Evolutionary conservation across 2,797 vertebrate genomes (phyloP), one percentile per base, ranked within the genome.

Genomic region (Eupleurogrammus muticus): DNA sequence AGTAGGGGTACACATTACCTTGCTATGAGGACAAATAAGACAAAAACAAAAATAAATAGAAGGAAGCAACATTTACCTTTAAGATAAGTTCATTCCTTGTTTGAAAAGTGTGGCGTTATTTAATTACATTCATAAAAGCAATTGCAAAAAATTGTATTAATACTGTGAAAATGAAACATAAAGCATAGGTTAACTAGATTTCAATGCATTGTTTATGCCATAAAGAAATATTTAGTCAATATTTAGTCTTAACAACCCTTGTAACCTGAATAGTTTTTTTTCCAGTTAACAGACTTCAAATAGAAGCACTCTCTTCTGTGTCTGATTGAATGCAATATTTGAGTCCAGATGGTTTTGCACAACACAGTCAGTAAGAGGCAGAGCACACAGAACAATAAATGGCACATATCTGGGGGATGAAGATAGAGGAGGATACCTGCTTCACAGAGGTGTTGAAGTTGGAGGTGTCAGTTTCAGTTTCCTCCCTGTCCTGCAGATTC

Each of bases 371-470:
- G 24, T 12, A 17, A 14, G 55, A 48, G 34, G 9, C 42, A 12
- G 17, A 16, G 21, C 19, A 16, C 0, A 0, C 2, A 10, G 38
- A 34, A 32, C 17, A 16, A 35, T 46, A 56, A 21, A 46, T 21
- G 59, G 5, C 51, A 47, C 23, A 42, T 35, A 34, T 44, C 21
- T 32, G 5, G 17, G 14, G 23, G 16, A 48, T 56, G 19, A 54
- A 50, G 44, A n/a, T n/a, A 51, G n/a, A 1, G 9, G 21, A 36
- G 21, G 42, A 66, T 32, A 59, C 38, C 64, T 23, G 57, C 36
- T 49, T 62, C 28, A 38, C 47, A 9, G 48, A 66, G 36, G 47
- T 48, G 65, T 55, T 19, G 51, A 50, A 19, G n/a, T 23, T 50
- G 56, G n/a, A 35, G 3, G 23, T 59, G 35, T 57, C 6, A 12